Conservation (phyloP, 2,888 invertebrate species). For the Netelia melanura region DNA sequence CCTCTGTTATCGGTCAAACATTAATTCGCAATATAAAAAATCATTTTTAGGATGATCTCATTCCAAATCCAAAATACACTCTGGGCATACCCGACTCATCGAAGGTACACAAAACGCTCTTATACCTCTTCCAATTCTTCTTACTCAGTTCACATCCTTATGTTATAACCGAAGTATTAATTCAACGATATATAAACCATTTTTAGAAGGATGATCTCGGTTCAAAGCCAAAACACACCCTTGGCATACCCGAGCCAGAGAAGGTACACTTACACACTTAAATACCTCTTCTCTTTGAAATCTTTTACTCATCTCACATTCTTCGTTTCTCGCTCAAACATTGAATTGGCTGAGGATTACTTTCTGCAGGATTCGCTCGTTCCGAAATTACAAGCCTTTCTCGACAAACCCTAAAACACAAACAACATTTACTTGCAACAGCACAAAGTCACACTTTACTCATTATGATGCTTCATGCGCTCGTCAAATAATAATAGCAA, state of each 20-base stretch:
- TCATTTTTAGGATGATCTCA: conserved; percentile 67
- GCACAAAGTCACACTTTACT: conserved; percentile 9
- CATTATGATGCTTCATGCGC: conserved; percentile 20
- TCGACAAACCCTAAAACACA: neutral
- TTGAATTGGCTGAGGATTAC: neutral
- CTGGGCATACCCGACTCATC: conserved; percentile 70
- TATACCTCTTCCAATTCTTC: conserved; percentile 24
- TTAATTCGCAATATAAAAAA: conserved; percentile 16
- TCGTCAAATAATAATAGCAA: neutral
- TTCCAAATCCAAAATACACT: conserved; percentile 68
- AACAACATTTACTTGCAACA: conserved; percentile 3
- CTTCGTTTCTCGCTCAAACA: neutral
- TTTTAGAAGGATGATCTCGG: conserved; percentile 71
- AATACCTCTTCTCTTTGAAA: neutral
- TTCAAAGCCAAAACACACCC: conserved; percentile 74
- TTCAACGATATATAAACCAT: conserved; percentile 50
- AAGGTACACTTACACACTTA: conserved; percentile 72
- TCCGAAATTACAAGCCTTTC: too few relatives aligned
- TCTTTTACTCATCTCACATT: neutral
- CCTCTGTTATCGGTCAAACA: neutral
- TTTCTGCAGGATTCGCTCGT: too few relatives aligned
- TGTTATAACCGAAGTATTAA: neutral
- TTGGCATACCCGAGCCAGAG: conserved; percentile 73
- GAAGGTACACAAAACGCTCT: conserved; percentile 73
- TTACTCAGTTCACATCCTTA: conserved; percentile 15